phyloP scores from a whole-genome alignment of 2,797 vertebrate species.

The Oceanodroma leucorhoa region DNA sequence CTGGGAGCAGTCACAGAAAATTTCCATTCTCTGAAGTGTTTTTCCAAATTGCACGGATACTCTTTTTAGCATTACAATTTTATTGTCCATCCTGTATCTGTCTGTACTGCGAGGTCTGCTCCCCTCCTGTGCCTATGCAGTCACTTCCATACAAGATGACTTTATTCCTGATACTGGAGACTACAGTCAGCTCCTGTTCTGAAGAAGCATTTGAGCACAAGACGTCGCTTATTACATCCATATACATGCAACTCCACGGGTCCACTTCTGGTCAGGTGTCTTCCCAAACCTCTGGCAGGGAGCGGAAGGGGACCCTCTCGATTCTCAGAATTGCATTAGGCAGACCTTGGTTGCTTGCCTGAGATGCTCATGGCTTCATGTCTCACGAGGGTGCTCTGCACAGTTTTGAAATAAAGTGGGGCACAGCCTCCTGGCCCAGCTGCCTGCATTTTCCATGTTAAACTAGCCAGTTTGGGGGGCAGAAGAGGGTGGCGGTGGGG shows the following conservation, averaged over 20 bases:
- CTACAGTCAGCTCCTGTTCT: background rate
- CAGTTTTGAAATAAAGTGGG: background rate
- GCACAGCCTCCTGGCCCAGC: background rate
- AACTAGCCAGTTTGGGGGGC: background rate
- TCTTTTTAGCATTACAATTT: background rate
- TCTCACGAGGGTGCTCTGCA: background rate
- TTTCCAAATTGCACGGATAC: background rate
- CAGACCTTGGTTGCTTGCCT: background rate
- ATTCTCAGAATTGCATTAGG: background rate
- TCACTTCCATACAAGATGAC: background rate
- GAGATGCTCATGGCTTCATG: background rate
- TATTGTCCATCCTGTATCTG: background rate
- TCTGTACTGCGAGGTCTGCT: background rate
- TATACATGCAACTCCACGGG: background rate
- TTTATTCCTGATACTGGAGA: background rate
- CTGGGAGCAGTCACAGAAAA: background rate
- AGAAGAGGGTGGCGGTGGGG: background rate
- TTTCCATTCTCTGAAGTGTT: background rate
- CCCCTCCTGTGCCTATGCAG: background rate
- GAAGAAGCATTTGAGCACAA: background rate
- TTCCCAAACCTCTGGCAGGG: background rate
- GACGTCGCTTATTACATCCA: background rate
- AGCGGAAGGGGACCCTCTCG: rapidly evolving
- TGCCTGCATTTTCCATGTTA: rapidly evolving
- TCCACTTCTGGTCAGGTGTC: background rate